Evolutionary conservation across 2,888 invertebrate species (phyloP).

Genomic region (Hirtodrosophila confusa): DNA sequence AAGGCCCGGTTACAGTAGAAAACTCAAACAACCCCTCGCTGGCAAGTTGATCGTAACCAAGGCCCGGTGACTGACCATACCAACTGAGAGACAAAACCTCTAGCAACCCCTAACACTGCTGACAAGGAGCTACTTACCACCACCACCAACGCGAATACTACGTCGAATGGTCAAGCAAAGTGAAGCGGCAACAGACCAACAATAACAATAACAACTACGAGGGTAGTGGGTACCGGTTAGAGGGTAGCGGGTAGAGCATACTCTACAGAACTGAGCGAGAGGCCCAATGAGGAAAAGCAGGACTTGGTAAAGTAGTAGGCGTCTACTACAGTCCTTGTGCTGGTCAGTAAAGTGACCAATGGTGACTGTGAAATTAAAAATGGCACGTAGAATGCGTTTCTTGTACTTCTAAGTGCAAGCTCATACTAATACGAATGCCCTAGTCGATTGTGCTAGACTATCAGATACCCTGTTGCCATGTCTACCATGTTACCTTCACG

Average conservation of each 20-base stretch:
- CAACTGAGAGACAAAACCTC: conserved; percentile 1
- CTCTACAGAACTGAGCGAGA: not conserved
- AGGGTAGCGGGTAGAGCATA: not conserved
- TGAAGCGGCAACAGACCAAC: conserved; percentile 14
- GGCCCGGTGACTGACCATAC: conserved; percentile 33
- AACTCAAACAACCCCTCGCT: conserved; percentile 46
- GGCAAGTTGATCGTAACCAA: conserved; percentile 47
- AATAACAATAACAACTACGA: conserved; percentile 30
- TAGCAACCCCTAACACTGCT: conserved; percentile 51
- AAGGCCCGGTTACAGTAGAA: conserved; percentile 2
- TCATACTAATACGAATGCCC: not conserved
- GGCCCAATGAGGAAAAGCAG: not conserved
- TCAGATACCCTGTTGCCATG: no score
- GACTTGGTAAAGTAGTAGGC: not conserved
- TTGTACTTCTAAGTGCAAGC: conserved; percentile 35
- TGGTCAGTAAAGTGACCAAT: conserved; percentile 66
- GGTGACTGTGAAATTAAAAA: conserved; percentile 38
- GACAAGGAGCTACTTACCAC: conserved; percentile 20
- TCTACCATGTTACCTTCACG: no score
- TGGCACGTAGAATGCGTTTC: conserved; percentile 24
- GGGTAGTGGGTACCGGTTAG: conserved; percentile 16
- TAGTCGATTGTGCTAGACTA: no score
- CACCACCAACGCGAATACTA: conserved; percentile 16
- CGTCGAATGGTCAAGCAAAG: conserved; percentile 58
- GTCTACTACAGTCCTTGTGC: conserved; percentile 42